These are phyloP conservation scores for Pelobates cultripes DNA, from an alignment of 2,797 vertebrate species.

Conservation along the genomic window DNA sequence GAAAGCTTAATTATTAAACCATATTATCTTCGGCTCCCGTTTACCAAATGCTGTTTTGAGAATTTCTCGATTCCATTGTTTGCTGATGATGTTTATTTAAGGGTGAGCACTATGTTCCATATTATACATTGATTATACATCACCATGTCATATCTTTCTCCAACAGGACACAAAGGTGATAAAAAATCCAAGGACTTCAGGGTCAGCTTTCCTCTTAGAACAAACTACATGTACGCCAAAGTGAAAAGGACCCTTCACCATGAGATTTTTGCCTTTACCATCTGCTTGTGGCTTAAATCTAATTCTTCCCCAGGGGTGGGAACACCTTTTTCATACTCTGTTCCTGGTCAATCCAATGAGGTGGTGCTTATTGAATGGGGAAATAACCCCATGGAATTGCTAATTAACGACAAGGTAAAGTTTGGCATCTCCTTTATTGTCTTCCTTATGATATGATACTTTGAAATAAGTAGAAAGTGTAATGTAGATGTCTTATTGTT, in stretches of 20 bases:
- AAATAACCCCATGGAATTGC: conserved; percentile 83
- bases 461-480: too few relatives aligned
- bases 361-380: conserved; percentile 85
- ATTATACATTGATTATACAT: conserved; percentile 6
- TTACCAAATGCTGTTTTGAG: not conserved
- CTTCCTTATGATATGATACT: too few relatives aligned
- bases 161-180: conserved; percentile 70
- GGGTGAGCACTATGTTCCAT: not conserved
- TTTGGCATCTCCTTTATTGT: not conserved
- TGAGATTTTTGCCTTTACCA: conserved; percentile 81
- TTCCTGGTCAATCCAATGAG: conserved; percentile 83
- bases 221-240: conserved; percentile 82
- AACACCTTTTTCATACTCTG: conserved; percentile 84
- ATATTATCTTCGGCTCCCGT: not conserved
- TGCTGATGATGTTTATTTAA: conserved; percentile 28
- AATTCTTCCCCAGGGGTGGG: conserved; percentile 76
- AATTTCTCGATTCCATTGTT: conserved; percentile 8
- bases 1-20: conserved; percentile 13
- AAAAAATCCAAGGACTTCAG: conserved; percentile 76
- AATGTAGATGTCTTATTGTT: too few relatives aligned
- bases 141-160: conserved; percentile 41
- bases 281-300: conserved; percentile 81
- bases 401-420: conserved; percentile 79
- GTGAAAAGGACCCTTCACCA: conserved; percentile 75
- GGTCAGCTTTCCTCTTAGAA: conserved; percentile 82